Percentiles rank a stretch among this genome's conserved stretches.
phyloP scores from a whole-genome alignment of 2,888 invertebrate genomes.

The Trichogramma evanescens region DNA sequence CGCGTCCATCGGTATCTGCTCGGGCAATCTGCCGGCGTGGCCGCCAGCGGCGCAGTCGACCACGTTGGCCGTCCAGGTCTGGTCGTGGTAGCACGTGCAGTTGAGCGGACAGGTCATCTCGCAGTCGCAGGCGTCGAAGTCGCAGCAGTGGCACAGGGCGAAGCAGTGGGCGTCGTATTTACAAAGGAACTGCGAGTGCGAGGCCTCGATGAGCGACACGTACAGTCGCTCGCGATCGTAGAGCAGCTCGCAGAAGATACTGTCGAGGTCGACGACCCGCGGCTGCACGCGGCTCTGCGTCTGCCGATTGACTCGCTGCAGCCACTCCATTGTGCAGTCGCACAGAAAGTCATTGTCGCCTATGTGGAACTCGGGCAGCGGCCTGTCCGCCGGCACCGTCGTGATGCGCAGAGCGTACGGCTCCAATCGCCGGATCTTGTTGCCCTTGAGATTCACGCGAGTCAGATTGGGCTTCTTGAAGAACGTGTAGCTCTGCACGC shows the following conservation, averaged over 20 bases:
- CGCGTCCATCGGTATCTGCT: constrained; percentile 83
- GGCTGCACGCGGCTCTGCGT: constrained; percentile 72
- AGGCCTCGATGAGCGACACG: constrained; percentile 70
- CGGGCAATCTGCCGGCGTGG: constrained; percentile 64
- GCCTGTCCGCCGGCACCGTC: constrained; percentile 64
- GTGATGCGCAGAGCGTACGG: constrained; percentile 71
- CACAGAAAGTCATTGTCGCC: constrained; percentile 82
- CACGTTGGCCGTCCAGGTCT: constrained; percentile 78
- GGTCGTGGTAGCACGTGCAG: constrained; percentile 84
- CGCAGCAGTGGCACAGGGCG: constrained; percentile 81
- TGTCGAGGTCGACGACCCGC: constrained; percentile 72
- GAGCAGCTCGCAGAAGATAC: constrained; percentile 73
- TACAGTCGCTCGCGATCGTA: constrained; percentile 69
- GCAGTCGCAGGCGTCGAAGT: constrained; percentile 87
- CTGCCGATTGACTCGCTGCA: constrained; percentile 69
- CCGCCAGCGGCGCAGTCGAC: constrained; percentile 73
- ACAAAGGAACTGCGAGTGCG: constrained; percentile 76
- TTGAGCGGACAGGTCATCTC: constrained; percentile 84
- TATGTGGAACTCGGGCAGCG: constrained; percentile 74
- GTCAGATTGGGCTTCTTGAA: constrained; percentile 81
- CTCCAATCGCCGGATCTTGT: constrained; percentile 69
- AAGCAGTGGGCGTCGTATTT: constrained; percentile 80
- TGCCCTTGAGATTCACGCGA: constrained; percentile 72
- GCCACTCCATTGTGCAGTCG: constrained; percentile 87
- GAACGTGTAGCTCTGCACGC: constrained; percentile 80